Evolutionary conservation across 1,140 invertebrate species (phyloP), one percentile per base, ranked within the genome.

Genomic region (Aphis craccivora): DNA sequence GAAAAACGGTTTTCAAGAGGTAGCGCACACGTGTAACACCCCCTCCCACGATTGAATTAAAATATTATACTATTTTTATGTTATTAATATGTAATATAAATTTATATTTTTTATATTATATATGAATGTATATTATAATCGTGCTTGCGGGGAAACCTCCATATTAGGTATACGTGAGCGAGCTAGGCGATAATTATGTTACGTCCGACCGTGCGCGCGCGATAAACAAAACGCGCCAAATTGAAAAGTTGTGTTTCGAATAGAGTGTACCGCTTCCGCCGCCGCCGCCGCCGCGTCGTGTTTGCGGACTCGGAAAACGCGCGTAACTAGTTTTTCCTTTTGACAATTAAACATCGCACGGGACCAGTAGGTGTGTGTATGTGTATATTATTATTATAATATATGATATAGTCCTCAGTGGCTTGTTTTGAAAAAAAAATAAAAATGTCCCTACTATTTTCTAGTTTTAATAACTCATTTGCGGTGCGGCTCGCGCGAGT

Each of bases 401-500:
- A 43, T 86, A 86, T 43, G 83, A 84, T 23, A 40, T 48, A 48
- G 45, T 35, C 18, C 45, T 88, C n/a, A 8, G n/a, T 43, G 87
- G 22, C 25, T 43, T 6, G 22, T 89, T 53, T 48, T n/a, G 4
- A 84, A 30, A 51, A 14, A 7, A 51, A 35, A 51, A 35, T 35
- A 87, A n/a, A 35, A 22, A 43, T 87, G 22, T 43, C 9, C 30
- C 20, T 88, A 51, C n/a, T 48, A 51, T 88, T 88, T 88, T 88
- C 86, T 51, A 88, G 45, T 89, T 89, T 89, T 89, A 89, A 53
- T 89, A 89, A 89, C 45, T 43, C 43, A n/a, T 43, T 84, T 23
- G 84, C 48, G 48, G 18, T n/a, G 43, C 84, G 37, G 9, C 30
- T 20, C 87, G n/a, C 48, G 48, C 45, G 48, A 51, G 35, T 53